Base-by-base conservation (phyloP, 2,113 vertebrate species). In the cattle (Bos taurus) region DNA sequence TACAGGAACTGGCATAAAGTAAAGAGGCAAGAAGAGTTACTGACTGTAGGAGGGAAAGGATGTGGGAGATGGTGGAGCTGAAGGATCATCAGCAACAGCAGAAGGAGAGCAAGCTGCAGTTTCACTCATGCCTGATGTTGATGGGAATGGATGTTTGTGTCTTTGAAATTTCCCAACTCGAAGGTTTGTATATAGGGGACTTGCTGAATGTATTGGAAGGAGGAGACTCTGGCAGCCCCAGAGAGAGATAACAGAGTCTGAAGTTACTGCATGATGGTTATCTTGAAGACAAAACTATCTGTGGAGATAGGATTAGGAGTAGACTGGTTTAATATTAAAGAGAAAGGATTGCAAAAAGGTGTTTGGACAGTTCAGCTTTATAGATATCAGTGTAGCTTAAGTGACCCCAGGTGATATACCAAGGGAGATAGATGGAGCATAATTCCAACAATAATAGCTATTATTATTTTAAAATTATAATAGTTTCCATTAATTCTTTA, bases 401-500 rank as follows among this genome's bases (percentile, higher is more conserved):
- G 30, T 74, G 57, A 81, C 30, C 30, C 43, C 59, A 54, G 46
- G 9, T 36, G 12, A 83, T 56, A 57, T 2, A 12, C 8, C n/a
- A 54, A 59, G 46, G n/a, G 21, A 7, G 33, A 40, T 30, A 40
- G 11, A 26, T 25, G 48, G 21, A 17, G 14, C 48, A 54, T 50
- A 90, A 43, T 50, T 90, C 28, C 59, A 83, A 33, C 25, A 43
- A n/a, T 64, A 56, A 17, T 71, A 71, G 36, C n/a, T 71, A 71
- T 57, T 97, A 92, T 74, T 78, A 91, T 93, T 91, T 90, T 88
- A 17, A 95, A 95, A 88, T 88, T 86, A 36, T 26, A 52, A 56
- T 54, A 25, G 11, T 82, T 83, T 94, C 19, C 62, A 95, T 64
- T 54, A 64, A 90, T 28, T 7, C 21, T 33, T 96, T 90, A n/a